Evolutionary conservation across 2,888 invertebrate species (phyloP).

Genomic region (Eucera pruinosa): DNA sequence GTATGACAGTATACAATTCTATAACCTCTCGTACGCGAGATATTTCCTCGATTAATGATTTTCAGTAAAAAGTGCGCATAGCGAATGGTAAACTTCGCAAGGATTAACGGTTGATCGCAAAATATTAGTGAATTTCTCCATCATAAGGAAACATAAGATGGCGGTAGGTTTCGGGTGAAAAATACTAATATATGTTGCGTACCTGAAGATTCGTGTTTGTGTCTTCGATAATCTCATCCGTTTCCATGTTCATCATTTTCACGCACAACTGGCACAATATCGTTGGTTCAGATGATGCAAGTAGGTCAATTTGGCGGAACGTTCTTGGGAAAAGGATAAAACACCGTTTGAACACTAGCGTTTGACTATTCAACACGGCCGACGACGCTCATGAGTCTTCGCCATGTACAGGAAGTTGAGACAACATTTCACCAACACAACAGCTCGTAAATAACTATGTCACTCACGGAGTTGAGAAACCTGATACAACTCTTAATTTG

Average conservation of each 20-base stretch:
- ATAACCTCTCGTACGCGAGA: slow-evolving; percentile 51
- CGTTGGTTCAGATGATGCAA: slow-evolving; percentile 30
- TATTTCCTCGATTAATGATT: slow-evolving; percentile 13
- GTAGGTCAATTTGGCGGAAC: slow-evolving; percentile 30
- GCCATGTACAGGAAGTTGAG: slow-evolving; percentile 76
- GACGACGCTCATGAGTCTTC: slow-evolving; percentile 74
- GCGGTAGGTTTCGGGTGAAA: slow-evolving; percentile 73
- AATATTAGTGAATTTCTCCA: slow-evolving; percentile 48
- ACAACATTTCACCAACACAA: slow-evolving; percentile 75
- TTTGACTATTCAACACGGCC: slow-evolving; percentile 62
- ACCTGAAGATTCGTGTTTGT: slow-evolving; percentile 89
- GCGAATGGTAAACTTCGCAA: not conserved
- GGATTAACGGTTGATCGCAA: slow-evolving; percentile 17
- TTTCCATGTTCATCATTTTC: slow-evolving; percentile 94
- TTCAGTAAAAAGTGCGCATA: not conserved
- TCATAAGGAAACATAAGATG: slow-evolving; percentile 75
- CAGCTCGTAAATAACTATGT: slow-evolving; percentile 72
- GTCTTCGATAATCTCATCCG: slow-evolving; percentile 95
- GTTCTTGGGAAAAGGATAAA: slow-evolving; percentile 49
- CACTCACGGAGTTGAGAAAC: slow-evolving; percentile 49
- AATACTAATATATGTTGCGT: slow-evolving; percentile 73
- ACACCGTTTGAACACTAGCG: slow-evolving; percentile 56
- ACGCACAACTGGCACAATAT: slow-evolving; percentile 43
- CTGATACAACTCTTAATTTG: slow-evolving; percentile 22
- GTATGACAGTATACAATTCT: slow-evolving; percentile 34